Evolutionary conservation across 2,113 vertebrate species (phyloP), one percentile per base, ranked within the genome.

Genomic region (Eubucco bourcierii): DNA sequence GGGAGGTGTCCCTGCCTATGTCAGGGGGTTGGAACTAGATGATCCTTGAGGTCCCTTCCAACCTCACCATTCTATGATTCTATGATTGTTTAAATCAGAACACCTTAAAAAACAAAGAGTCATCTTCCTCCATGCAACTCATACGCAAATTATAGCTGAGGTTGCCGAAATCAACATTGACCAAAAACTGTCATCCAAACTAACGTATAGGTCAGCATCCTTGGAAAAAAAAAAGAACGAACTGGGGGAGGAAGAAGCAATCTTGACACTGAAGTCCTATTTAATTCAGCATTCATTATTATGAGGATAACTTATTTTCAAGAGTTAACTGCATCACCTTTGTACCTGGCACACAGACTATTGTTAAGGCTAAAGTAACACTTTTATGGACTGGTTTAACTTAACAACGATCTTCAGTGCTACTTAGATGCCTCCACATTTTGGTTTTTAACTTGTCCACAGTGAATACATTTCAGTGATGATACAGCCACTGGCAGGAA

Each of bases 401-500:
- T 37, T 65, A 65, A 50, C 19, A 47, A 58, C 17, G 9, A 89
- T 61, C 63, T 53, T 73, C 74, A 84, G 28, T 68, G 37, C 28
- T 68, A 66, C 16, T 72, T 9, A 2, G 23, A 59, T 3, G 8
- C 23, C 16, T 53, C n/a, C 44, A 0, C 0, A 23, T 15, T 81
- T 6, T 23, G 56, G 33, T 78, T 55, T 66, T 67, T 28, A 46
- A 66, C 33, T 78, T 52, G 41, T 28, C 55, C 50, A 55, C 5
- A 76, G 25, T 44, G 27, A 80, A 72, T 75, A 47, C 23, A 67
- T 10, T 80, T 78, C 31, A 2, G 71, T 14, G 6, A 25, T 33
- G 83, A 79, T 86, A 70, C 28, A 68, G 23, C 6, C 18, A 53
- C 41, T 34, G 13, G 9, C 58, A 75, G 37, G 77, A 8, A 37